Percentiles rank a stretch among this genome's conserved stretches.
Evolutionary conservation across 2,113 vertebrate species (phyloP).

Genomic region (Psephotus haematonotus): DNA sequence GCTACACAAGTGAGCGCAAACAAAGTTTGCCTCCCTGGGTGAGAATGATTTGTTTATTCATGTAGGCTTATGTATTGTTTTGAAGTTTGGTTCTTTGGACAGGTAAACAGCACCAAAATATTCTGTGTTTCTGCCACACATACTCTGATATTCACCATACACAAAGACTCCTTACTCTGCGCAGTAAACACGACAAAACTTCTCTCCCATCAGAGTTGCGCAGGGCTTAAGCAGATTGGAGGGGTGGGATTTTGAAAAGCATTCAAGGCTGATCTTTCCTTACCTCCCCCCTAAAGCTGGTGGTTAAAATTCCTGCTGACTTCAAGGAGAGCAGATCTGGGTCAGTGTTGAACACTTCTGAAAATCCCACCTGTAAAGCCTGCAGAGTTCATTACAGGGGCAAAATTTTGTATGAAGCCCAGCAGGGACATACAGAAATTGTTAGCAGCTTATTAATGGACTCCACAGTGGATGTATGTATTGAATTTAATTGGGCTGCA

Average conservation of each 20-base stretch:
- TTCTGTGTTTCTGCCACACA: neutral
- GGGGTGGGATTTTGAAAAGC: constrained; percentile 21
- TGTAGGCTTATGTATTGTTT: neutral
- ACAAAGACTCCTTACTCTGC: neutral
- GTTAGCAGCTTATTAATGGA: constrained; percentile 57
- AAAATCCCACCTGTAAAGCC: constrained; percentile 65
- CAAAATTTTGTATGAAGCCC: constrained; percentile 56
- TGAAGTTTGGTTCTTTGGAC: neutral
- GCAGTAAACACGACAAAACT: neutral
- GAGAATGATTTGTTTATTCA: neutral
- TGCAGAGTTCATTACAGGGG: constrained; percentile 56
- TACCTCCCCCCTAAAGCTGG: neutral
- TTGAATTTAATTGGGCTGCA: constrained; percentile 57
- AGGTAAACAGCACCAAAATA: neutral
- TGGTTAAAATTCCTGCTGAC: constrained; percentile 57
- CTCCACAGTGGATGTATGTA: constrained; percentile 26
- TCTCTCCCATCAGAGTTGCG: neutral
- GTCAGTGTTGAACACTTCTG: constrained; percentile 20
- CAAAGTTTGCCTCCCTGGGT: neutral
- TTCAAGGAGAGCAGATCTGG: constrained; percentile 45
- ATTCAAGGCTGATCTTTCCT: constrained; percentile 7
- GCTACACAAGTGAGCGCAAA: neutral
- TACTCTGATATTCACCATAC: neutral
- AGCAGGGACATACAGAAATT: constrained; percentile 48
- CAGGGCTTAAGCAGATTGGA: neutral